A percentile compares a stretch with the other conserved stretches of the same genome.
Evolutionary conservation across 2,797 vertebrate genomes (phyloP).

Genomic region (Kryptopterus vitreolus): DNA sequence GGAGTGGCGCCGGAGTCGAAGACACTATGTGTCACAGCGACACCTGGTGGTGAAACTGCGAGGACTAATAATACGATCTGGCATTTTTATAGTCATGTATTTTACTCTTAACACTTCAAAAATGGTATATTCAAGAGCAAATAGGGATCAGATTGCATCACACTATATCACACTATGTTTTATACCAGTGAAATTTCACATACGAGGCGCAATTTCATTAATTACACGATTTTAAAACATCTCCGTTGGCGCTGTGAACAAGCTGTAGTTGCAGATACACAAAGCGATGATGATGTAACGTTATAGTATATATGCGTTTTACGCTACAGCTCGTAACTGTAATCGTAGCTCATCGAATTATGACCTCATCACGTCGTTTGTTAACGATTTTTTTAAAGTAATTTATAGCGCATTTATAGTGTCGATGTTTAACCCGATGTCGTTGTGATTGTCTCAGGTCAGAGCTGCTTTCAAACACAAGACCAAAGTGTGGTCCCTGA

Average conservation of each 20-base stretch:
- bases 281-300: not conserved
- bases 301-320: not conserved
- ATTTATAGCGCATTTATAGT: not conserved
- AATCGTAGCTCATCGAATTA: slow-evolving; percentile 5
- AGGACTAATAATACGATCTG: no score
- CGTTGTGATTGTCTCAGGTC: slow-evolving; percentile 72
- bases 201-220: no score
- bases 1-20: not conserved
- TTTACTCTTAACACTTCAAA: no score
- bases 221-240: no score
- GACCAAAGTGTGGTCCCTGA: slow-evolving; percentile 97
- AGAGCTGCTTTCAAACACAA: slow-evolving; percentile 98
- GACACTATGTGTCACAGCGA: not conserved
- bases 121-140: no score
- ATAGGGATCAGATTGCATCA: no score
- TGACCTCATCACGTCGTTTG: not conserved
- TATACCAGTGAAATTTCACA: no score
- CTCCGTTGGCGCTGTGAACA: no score
- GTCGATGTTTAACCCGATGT: not conserved
- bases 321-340: not conserved
- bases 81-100: no score
- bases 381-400: not conserved
- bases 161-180: no score
- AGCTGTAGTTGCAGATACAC: no score
- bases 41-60: slow-evolving; percentile 35